phyloP scores from a whole-genome alignment of 2,888 invertebrate species.

The Diadegma fenestrale region DNA sequence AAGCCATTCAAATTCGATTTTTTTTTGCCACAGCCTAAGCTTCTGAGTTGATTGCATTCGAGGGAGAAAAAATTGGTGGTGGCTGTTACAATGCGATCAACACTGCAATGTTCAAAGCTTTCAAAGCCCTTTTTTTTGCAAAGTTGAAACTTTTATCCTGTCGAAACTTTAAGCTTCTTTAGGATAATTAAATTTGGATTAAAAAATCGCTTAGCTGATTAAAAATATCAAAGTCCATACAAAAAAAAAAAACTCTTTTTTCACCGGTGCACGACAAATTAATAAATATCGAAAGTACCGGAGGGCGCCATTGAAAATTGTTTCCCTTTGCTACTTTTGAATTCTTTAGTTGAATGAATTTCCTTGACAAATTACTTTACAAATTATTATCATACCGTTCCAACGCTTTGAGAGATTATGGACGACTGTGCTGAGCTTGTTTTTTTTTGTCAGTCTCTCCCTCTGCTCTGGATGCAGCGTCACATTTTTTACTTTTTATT shows the following conservation, averaged over 20 bases:
- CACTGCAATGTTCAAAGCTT: neutral
- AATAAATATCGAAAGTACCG: neutral
- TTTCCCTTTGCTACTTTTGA: neutral
- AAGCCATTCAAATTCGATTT: neutral
- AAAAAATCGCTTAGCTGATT: neutral
- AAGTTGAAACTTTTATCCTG: neutral
- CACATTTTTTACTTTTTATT: neutral
- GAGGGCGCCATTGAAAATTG: neutral
- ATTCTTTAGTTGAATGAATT: neutral
- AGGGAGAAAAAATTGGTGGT: neutral
- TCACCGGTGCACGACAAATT: neutral
- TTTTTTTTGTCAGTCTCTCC: too few species aligned
- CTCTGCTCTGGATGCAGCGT: too few species aligned
- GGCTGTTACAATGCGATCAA: neutral
- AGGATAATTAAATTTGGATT: neutral
- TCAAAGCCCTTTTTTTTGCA: neutral
- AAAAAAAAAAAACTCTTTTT: neutral
- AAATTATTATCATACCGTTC: too few species aligned
- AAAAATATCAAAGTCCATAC: neutral
- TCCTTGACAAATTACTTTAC: neutral
- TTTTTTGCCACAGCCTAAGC: neutral
- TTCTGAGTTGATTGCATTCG: neutral
- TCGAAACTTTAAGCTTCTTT: neutral
- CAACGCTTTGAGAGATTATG: neutral
- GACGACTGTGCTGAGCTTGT: too few species aligned